Conservation (phyloP, 1,140 invertebrate species). For the Theocolax elegans region DNA sequence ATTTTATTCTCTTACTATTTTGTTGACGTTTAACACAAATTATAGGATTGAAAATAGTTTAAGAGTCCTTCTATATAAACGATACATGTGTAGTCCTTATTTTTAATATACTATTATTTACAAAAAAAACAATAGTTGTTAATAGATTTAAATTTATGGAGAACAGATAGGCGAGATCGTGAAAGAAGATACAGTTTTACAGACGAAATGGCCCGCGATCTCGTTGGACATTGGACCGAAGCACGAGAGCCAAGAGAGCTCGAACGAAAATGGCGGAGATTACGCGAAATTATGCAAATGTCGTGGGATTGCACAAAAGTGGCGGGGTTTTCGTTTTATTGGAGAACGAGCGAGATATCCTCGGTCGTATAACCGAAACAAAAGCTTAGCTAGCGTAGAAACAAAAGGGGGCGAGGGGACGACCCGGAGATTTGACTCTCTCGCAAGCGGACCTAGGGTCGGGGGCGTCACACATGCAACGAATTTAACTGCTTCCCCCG, state of each 20-base stretch:
- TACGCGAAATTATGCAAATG: conserved; percentile 69
- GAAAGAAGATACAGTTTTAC: no score
- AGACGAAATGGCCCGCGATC: no score
- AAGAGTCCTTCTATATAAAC: no score
- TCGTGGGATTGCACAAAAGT: conserved; percentile 57
- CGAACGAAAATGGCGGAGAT: conserved; percentile 65
- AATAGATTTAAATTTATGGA: no score
- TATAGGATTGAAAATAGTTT: no score
- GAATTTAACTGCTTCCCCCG: conserved; percentile 65
- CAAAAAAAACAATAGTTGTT: no score
- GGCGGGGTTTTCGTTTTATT: conserved; percentile 66
- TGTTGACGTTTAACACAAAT: no score
- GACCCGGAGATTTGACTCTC: conserved; percentile 17
- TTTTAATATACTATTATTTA: no score
- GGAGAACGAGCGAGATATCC: conserved; percentile 51
- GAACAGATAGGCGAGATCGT: no score
- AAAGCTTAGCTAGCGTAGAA: conserved; percentile 65
- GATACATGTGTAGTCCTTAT: no score
- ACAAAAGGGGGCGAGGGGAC: conserved; percentile 56
- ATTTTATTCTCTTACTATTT: no score
- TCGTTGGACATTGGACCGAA: no score
- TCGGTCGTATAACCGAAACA: conserved; percentile 66
- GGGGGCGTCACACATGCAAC: conserved; percentile 64
- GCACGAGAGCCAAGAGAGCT: conserved; percentile 7
- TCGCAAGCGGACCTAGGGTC: not conserved